Percentiles rank a stretch among this genome's conserved stretches.
Evolutionary conservation across 2,888 invertebrate species (phyloP).

Genomic region (Himalopsyche kuldschensis): DNA sequence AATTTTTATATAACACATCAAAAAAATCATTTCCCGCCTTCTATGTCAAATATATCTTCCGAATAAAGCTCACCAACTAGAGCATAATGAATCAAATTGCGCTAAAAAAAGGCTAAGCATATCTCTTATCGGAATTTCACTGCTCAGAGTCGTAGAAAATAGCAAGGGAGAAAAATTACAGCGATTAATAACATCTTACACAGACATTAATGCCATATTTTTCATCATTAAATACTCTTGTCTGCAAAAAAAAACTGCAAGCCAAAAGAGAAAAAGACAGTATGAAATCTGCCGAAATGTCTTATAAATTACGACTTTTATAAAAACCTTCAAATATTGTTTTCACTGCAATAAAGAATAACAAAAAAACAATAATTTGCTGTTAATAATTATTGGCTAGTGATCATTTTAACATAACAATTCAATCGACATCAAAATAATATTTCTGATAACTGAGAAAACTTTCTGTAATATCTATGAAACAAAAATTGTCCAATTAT

Average conservation of each 20-base stretch:
- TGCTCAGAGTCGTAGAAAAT: slow-evolving; percentile 34
- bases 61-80: slow-evolving; percentile 27
- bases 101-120: slow-evolving; percentile 32
- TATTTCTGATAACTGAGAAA: no score
- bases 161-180: slow-evolving; percentile 45
- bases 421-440: no score
- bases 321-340: neutral
- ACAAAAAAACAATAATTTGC: no score
- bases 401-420: no score
- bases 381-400: no score
- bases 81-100: slow-evolving; percentile 34
- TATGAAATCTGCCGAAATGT: neutral
- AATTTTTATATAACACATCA: neutral
- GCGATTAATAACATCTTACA: slow-evolving; percentile 47
- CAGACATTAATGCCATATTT: slow-evolving; percentile 51
- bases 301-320: neutral
- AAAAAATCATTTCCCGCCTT: slow-evolving; percentile 19
- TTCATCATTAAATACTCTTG: slow-evolving; percentile 56
- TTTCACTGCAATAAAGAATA: no score
- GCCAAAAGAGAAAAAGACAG: neutral
- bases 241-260: slow-evolving; percentile 41
- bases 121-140: slow-evolving; percentile 34
- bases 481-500: no score
- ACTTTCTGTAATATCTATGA: no score
- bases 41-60: slow-evolving; percentile 21